These are phyloP conservation scores for Calypte anna DNA, from an alignment of 2,113 vertebrate species.

Conservation along the genomic window DNA sequence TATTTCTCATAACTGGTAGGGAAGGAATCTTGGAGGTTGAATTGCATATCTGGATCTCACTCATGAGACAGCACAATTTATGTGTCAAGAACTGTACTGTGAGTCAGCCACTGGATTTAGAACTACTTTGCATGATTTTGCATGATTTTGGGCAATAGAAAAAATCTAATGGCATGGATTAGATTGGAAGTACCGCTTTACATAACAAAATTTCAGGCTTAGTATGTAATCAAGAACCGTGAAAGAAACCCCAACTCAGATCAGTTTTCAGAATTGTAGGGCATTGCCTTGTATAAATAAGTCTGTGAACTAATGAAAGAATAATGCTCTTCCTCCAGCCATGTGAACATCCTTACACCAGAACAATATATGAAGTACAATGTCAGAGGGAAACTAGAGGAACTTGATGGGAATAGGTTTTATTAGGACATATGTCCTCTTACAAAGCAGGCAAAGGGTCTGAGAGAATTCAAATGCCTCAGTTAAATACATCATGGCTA, in stretches of 20 bases:
- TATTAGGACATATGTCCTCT: not conserved
- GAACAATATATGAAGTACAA: not conserved
- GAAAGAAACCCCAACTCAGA: not conserved
- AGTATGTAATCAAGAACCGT: not conserved
- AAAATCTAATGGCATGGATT: not conserved
- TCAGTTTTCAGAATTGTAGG: not conserved
- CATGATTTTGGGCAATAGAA: not conserved
- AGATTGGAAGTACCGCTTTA: not conserved
- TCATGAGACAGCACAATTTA: not conserved
- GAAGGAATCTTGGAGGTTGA: not conserved
- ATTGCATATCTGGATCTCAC: not conserved
- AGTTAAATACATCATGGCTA: not conserved
- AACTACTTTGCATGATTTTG: not conserved
- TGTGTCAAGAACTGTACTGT: not conserved
- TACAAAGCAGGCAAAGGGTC: not conserved
- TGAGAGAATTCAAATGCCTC: not conserved
- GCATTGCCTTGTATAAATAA: not conserved
- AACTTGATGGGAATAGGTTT: not conserved
- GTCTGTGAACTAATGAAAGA: not conserved
- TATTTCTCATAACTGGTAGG: not conserved
- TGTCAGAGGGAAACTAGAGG: not conserved
- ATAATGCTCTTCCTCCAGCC: not conserved
- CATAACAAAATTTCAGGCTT: not conserved
- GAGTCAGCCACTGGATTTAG: not conserved
- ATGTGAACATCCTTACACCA: not conserved